These are phyloP conservation scores for Escarpia spicata DNA, from an alignment of 2,888 invertebrate species.

Conservation along the genomic window DNA sequence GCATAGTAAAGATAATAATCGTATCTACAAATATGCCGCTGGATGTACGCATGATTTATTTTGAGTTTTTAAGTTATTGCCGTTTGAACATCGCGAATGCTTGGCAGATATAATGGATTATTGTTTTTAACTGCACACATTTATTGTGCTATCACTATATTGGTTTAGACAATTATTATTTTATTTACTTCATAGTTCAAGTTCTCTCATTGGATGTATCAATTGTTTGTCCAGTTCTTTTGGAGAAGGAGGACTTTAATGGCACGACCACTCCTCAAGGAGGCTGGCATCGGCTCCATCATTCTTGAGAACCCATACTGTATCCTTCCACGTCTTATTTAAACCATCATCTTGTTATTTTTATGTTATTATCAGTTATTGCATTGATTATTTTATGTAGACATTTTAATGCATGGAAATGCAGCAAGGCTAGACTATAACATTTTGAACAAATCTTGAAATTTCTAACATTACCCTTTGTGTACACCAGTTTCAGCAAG, in stretches of 20 bases:
- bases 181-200: background rate
- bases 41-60: too few relatives aligned
- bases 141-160: too few relatives aligned
- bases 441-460: background rate
- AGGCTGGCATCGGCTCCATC: slow-evolving; percentile 90
- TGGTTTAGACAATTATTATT: background rate
- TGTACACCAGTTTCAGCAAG: background rate
- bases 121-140: too few relatives aligned
- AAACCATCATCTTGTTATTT: background rate
- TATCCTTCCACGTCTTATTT: slow-evolving; percentile 51
- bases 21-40: too few relatives aligned
- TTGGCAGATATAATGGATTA: too few relatives aligned
- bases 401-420: background rate
- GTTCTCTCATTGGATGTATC: background rate
- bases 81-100: too few relatives aligned
- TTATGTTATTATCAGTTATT: background rate
- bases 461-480: background rate
- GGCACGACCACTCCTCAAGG: slow-evolving; percentile 89
- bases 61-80: too few relatives aligned
- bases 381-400: background rate
- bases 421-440: background rate
- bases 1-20: too few relatives aligned
- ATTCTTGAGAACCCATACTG: slow-evolving; percentile 92
- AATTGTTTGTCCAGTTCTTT: slow-evolving; percentile 75
- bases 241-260: slow-evolving; percentile 89